phyloP scores from a whole-genome alignment of 2,113 vertebrate species.

The Martes martes region DNA sequence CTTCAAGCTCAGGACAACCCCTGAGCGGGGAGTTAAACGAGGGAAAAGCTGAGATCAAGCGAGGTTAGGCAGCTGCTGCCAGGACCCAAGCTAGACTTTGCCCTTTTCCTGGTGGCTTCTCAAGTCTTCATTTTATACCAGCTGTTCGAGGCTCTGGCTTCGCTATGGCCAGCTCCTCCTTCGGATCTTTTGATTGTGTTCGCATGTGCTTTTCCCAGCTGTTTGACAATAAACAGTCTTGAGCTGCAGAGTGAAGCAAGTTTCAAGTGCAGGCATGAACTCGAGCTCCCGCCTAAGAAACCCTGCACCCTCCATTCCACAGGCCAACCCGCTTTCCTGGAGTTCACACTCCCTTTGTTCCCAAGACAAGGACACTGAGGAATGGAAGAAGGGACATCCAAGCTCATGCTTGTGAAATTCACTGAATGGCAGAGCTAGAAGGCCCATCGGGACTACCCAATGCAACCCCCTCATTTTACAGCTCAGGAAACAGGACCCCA shows the following conservation, averaged over 20 bases:
- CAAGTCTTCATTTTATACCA: not conserved
- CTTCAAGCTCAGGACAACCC: not conserved
- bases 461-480: constrained; percentile 64
- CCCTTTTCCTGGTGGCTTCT: not conserved
- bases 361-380: not conserved
- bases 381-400: not conserved
- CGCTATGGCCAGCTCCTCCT: not conserved
- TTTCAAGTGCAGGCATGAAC: not conserved
- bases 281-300: not conserved
- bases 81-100: constrained; percentile 29
- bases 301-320: not conserved
- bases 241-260: not conserved
- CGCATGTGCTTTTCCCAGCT: not conserved
- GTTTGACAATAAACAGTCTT: not conserved
- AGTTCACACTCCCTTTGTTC: not conserved
- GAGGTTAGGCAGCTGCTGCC: not conserved
- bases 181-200: not conserved
- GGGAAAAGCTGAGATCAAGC: constrained; percentile 1
- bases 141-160: not conserved
- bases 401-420: constrained; percentile 18
- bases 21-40: not conserved
- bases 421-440: not conserved
- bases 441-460: constrained; percentile 6
- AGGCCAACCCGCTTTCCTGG: not conserved
- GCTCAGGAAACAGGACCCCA: constrained; percentile 60